Base-by-base conservation (phyloP, 2,113 vertebrate species). In the Piaya cayana region DNA sequence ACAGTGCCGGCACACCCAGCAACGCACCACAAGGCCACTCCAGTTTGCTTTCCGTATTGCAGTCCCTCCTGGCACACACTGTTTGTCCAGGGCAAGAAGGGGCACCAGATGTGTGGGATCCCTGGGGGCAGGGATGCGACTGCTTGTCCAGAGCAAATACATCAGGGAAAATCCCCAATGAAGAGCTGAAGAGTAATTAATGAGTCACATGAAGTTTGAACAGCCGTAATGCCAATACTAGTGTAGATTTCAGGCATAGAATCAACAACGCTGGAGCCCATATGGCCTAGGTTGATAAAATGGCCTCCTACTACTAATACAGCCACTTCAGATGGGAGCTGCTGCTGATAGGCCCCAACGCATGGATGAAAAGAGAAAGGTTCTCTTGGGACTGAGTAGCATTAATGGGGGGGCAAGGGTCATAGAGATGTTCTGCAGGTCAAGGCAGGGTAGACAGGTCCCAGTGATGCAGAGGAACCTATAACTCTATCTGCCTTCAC, bases 71-170 rank as follows among this genome's bases (percentile, higher is more conserved):
- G 75, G 22, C 37, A 29, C 13, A 19, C 9, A 70, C 34, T 47
- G 4, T 0, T 56, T 1, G 0, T 15, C 15, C 43, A 62, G 49
- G n/a, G 62, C 36, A 79, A 62, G 59, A 82, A 85, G 26, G 43
- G 49, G 4, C 80, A 34, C 59, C n/a, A 60, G 75, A 42, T 30
- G 52, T 32, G 27, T 64, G 62, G 60, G 43, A 60, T 1, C 36
- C 20, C 26, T 0, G 0, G 36, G 10, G 29, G 26, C 2, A 0
- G 37, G 68, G 42, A 56, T 45, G 36, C 0, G 1, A 19, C 27
- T 55, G 25, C 53, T 76, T 69, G 17, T 56, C 30, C 27, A 39
- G 60, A 71, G 65, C 18, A 84, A 84, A 85, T 52, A 49, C 26
- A 52, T 12, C 12, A 0, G 3, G 50, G 55, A 81, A 20, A 72